Evolutionary conservation across 2,888 invertebrate species (phyloP).

Genomic region (Drosophila falleni): DNA sequence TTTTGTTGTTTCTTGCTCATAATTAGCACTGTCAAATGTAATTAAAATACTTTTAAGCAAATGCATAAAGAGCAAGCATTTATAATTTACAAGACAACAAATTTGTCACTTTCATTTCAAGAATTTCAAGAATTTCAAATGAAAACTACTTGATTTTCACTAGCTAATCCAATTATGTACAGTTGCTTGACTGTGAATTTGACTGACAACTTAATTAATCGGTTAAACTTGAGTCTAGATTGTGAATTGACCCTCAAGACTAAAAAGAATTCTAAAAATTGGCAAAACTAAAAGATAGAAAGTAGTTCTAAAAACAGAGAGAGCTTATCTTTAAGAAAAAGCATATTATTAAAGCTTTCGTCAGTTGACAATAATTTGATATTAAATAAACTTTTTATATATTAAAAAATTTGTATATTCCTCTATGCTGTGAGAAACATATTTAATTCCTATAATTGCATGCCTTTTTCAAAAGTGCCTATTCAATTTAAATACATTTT

Average conservation of each 20-base stretch:
- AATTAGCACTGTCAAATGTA: constrained; percentile 56
- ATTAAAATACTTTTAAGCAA: constrained; percentile 31
- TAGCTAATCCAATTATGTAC: constrained; percentile 66
- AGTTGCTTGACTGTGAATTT: constrained; percentile 60
- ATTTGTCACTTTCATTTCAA: constrained; percentile 75
- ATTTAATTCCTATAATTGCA: too few relatives aligned
- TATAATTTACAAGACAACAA: constrained; percentile 29
- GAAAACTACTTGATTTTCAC: constrained; percentile 57
- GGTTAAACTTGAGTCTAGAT: not conserved
- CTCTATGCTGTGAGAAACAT: too few relatives aligned
- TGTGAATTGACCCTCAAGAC: constrained; percentile 3
- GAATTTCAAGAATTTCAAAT: constrained; percentile 65
- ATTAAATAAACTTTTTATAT: too few relatives aligned
- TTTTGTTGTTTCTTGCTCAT: constrained; percentile 36
- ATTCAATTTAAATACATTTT: too few relatives aligned
- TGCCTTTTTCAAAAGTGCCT: too few relatives aligned
- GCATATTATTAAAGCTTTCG: too few relatives aligned
- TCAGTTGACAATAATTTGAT: too few relatives aligned
- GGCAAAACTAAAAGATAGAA: not conserved
- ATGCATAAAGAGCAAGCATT: constrained; percentile 8
- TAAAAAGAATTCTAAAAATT: not conserved
- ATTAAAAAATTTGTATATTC: too few relatives aligned
- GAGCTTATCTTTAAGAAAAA: too few relatives aligned
- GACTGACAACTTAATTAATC: constrained; percentile 23
- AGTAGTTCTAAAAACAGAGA: not conserved